Evolutionary conservation across 2,888 invertebrate species (phyloP).

Genomic region (Drosophila neotestacea): DNA sequence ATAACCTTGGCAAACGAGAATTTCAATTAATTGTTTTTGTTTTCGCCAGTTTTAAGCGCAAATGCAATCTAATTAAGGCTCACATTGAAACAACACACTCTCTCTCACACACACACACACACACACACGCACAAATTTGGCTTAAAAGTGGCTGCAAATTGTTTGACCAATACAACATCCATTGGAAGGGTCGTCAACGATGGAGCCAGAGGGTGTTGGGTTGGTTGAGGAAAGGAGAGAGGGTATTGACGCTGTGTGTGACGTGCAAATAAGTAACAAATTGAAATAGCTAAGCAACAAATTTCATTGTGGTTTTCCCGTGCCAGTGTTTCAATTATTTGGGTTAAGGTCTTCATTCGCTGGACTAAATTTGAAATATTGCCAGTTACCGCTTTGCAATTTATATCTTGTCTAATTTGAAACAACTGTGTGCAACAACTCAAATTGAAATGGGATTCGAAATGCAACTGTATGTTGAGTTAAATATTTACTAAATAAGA

Average conservation of each 20-base stretch:
- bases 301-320: slow-evolving; percentile 40
- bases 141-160: slow-evolving; percentile 37
- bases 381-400: background rate
- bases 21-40: slow-evolving; percentile 59
- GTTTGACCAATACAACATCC: slow-evolving; percentile 38
- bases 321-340: slow-evolving; percentile 35
- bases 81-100: slow-evolving; percentile 14
- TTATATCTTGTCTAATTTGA: background rate
- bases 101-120: slow-evolving; percentile 15
- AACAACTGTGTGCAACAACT: background rate
- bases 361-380: slow-evolving; percentile 10
- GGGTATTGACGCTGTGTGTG: slow-evolving; percentile 44
- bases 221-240: background rate
- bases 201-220: background rate
- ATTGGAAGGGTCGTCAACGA: slow-evolving; percentile 15
- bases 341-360: slow-evolving; percentile 51
- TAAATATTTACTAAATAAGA: background rate
- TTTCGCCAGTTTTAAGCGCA: slow-evolving; percentile 43
- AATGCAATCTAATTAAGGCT: slow-evolving; percentile 72
- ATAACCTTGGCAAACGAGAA: slow-evolving; percentile 46
- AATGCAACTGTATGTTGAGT: background rate
- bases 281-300: slow-evolving; percentile 55
- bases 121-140: slow-evolving; percentile 9
- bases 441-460: background rate
- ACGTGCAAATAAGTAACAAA: slow-evolving; percentile 65